Percentiles rank a stretch among this genome's conserved stretches.
These are phyloP conservation scores for Latheticus oryzae DNA, from an alignment of 2,888 invertebrate genomes.

Conservation along the genomic window DNA sequence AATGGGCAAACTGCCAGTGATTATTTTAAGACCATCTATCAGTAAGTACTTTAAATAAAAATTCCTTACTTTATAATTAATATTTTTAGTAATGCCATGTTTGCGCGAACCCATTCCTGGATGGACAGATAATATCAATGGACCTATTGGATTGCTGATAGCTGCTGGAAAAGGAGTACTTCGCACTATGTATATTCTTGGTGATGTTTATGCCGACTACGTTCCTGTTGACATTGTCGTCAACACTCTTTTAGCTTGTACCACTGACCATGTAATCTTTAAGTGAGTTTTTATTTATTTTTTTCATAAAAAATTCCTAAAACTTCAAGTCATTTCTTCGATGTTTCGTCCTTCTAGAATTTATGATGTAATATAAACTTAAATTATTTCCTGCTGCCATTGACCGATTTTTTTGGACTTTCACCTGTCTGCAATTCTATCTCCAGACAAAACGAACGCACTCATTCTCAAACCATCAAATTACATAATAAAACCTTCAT, in stretches of 20 bases:
- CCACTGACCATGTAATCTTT: slow-evolving; percentile 69
- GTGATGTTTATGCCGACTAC: slow-evolving; percentile 81
- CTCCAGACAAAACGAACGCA: no score
- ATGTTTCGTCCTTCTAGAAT: no score
- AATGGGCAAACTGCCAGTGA: slow-evolving; percentile 79
- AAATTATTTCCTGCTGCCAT: no score
- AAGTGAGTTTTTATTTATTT: no score
- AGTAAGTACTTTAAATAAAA: slow-evolving; percentile 51
- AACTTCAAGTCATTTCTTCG: no score
- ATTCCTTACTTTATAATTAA: background rate
- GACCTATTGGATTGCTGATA: slow-evolving; percentile 85
- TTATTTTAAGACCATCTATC: slow-evolving; percentile 88
- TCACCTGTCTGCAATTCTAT: background rate
- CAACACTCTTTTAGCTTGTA: slow-evolving; percentile 71
- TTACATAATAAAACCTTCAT: no score
- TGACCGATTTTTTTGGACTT: background rate
- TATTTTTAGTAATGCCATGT: slow-evolving; percentile 81
- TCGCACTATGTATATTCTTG: slow-evolving; percentile 86
- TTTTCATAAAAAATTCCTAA: no score
- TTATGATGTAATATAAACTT: no score
- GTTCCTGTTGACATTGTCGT: slow-evolving; percentile 85
- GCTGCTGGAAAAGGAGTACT: slow-evolving; percentile 90
- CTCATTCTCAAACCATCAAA: no score
- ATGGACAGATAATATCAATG: slow-evolving; percentile 94
- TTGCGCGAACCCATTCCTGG: slow-evolving; percentile 88